Base-by-base conservation (phyloP, 2,113 vertebrate genomes). In the Coryphaenoides rupestris region DNA sequence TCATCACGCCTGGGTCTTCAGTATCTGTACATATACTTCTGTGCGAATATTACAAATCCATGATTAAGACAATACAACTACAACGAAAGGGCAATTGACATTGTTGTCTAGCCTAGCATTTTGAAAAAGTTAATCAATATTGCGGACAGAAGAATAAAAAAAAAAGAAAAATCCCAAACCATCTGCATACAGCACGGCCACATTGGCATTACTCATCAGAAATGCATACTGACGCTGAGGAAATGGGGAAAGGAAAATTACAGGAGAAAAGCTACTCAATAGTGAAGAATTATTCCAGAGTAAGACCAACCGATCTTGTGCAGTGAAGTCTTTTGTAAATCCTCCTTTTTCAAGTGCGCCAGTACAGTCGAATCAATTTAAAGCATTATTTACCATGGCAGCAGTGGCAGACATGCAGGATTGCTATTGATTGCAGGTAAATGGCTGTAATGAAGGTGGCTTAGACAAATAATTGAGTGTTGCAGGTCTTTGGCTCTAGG, bases 161-260 rank as follows among this genome's bases (percentile, higher is more conserved):
- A n/a, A n/a, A n/a, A n/a, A n/a, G n/a, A n/a, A n/a, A n/a, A n/a
- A n/a, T n/a, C 57, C 69, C 69, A 33, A 52, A 69, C 80, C 78
- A 76, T 76, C 75, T 50, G 61, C 3, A 77, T 70, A 79, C 57
- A 60, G 72, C 10, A 1, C 49, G 5, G 52, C 5, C 33, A 1
- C 74, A 78, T 79, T 82, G 84, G 85, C 79, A 78, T 68, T 79
- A 82, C 73, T 81, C 79, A 81, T 80, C 81, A 2, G 77, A 83
- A 81, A 77, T 82, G 82, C 82, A 82, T 84, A 84, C 82, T 79
- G 82, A 82, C 57, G 66, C 10, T 50, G 55, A 64, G 64, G 68
- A 63, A 78, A 74, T 46, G 58, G 22, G 72, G 69, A 66, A 19
- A 56, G 46, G 56, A 65, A 40, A 40, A 59, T 71, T 78, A 70